Evolutionary conservation across 2,113 vertebrate genomes (phyloP), one percentile per base, ranked within the genome.

Genomic region (Amphiprion percula): DNA sequence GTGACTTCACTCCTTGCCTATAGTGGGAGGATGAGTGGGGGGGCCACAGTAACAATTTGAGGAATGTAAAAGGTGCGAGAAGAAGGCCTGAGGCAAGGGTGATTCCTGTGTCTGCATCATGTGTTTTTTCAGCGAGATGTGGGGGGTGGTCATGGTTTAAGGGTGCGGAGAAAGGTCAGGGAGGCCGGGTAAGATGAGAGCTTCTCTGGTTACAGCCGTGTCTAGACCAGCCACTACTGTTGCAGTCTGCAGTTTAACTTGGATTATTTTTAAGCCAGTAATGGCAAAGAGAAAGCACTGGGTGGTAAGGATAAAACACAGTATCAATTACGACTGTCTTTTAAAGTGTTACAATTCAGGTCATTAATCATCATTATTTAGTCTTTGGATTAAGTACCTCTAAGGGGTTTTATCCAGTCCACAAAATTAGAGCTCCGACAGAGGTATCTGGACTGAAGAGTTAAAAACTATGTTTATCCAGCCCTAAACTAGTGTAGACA

Each of bases 31-130:
- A 26, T 26, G 53, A 30, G 59, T 81, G 54, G 55, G 60, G 66
- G 75, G 75, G 59, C n/a, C n/a, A 24, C n/a, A 33, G 12, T 73
- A 66, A 64, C 73, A 74, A 80, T 83, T 50, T 69, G 24, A 80
- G 67, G 86, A 90, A 93, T 89, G 82, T 63, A 15, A 62, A 83
- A 86, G 83, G 79, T 88, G 53, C 23, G 61, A 46, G 81, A 82
- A 80, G 6, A 77, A 67, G 12, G 62, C 85, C 56, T 14, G 0
- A 58, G 64, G 86, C 63, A 30, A 74, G 79, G 80, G 81, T 75
- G 72, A 68, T 65, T 53, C 63, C 49, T n/a, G 10, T 0, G 15
- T 41, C 54, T 37, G 50, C 1, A 9, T 79, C 68, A 65, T 74
- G 58, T 21, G 33, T 54, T 83, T 75, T 75, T 74, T 30, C 46